Conservation (phyloP, 2,888 invertebrate species). For the Brenthis ino region DNA sequence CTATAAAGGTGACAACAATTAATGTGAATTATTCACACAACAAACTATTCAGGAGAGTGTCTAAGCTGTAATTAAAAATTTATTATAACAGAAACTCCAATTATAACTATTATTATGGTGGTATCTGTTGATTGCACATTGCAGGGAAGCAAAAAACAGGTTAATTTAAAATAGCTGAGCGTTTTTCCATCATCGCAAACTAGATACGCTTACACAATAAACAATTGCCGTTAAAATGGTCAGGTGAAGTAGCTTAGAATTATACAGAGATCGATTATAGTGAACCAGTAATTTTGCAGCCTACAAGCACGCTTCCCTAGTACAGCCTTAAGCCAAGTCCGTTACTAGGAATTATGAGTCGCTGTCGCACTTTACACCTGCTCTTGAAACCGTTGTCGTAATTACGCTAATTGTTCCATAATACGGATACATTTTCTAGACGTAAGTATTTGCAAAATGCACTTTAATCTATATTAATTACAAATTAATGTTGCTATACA, state of each 20-base stretch:
- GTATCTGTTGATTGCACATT: slow-evolving; percentile 34
- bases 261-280: slow-evolving; percentile 68
- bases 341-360: slow-evolving; percentile 76
- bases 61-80: slow-evolving; percentile 17
- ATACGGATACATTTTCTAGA: slow-evolving; percentile 42
- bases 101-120: slow-evolving; percentile 24
- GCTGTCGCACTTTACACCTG: slow-evolving; percentile 71
- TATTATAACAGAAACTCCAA: slow-evolving; percentile 17
- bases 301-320: slow-evolving; percentile 73
- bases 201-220: slow-evolving; percentile 44
- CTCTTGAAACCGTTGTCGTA: slow-evolving; percentile 72
- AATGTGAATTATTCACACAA: slow-evolving; percentile 6
- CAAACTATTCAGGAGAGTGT: slow-evolving; percentile 10
- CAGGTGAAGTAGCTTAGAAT: slow-evolving; percentile 69
- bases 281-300: slow-evolving; percentile 71
- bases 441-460: slow-evolving; percentile 31
- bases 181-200: slow-evolving; percentile 38
- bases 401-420: slow-evolving; percentile 71
- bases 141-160: slow-evolving; percentile 33
- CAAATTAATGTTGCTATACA: slow-evolving; percentile 3
- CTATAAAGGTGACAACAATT: slow-evolving; percentile 8
- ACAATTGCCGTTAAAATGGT: slow-evolving; percentile 58
- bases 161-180: slow-evolving; percentile 32
- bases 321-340: slow-evolving; percentile 73
- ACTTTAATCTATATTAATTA: slow-evolving; percentile 32